Percentiles rank a stretch among this genome's conserved stretches.
Evolutionary conservation across 37 sponge, comb jelly and placozoan species (phyloP).

Genomic region (Lycopodina hypogea): DNA sequence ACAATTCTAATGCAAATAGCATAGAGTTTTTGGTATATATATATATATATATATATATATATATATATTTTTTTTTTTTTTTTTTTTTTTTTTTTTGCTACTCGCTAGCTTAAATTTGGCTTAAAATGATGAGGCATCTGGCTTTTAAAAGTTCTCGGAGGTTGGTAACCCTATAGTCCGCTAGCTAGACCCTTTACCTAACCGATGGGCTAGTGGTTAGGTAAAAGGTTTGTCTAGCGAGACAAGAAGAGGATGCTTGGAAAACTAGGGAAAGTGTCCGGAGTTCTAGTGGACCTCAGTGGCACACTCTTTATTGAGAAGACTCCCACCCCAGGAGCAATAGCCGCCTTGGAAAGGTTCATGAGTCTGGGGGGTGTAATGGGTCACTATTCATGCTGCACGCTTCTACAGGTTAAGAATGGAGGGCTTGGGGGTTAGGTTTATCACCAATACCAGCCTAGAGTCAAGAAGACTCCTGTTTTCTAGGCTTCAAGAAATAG

Average conservation of each 20-base stretch:
- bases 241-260: neutral
- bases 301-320: slow-evolving; percentile 73
- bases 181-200: too few species aligned
- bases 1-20: too few species aligned
- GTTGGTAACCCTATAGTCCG: too few species aligned
- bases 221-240: too few species aligned
- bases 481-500: slow-evolving; percentile 27
- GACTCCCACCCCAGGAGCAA: slow-evolving; percentile 33
- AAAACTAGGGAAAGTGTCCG: slow-evolving; percentile 19
- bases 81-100: too few species aligned
- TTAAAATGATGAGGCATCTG: neutral
- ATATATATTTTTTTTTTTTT: too few species aligned
- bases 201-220: too few species aligned
- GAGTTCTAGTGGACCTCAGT: slow-evolving; percentile 67
- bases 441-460: slow-evolving; percentile 76
- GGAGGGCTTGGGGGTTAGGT: slow-evolving; percentile 24
- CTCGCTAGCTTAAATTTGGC: too few species aligned
- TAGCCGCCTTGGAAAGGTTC: slow-evolving; percentile 50
- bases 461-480: slow-evolving; percentile 44
- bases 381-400: neutral
- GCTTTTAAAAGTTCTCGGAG: too few species aligned
- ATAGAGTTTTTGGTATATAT: too few species aligned
- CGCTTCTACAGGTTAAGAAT: slow-evolving; percentile 11
- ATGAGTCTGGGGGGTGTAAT: neutral
- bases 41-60: too few species aligned